Evolutionary conservation across 2,113 vertebrate genomes (phyloP).

Genomic region (Chrysochloris asiatica): DNA sequence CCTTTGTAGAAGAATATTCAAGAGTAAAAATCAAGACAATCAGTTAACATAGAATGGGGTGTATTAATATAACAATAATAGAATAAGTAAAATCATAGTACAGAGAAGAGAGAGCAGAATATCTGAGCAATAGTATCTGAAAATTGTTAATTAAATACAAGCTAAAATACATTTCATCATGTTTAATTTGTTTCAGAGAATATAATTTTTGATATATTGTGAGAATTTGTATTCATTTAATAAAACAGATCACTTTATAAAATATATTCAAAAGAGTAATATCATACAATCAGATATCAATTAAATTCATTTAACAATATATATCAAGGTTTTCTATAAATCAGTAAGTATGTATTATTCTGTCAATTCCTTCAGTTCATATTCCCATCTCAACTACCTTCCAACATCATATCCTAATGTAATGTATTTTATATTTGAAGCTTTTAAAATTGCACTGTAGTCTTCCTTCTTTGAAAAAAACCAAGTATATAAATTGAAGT

Average conservation of each 20-base stretch:
- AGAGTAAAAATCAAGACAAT: neutral
- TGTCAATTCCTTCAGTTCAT: neutral
- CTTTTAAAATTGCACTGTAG: neutral
- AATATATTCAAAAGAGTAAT: conserved; percentile 15
- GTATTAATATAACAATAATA: neutral
- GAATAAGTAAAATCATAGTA: neutral
- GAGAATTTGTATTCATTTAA: conserved; percentile 49
- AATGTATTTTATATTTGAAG: neutral
- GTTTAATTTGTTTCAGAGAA: conserved; percentile 21
- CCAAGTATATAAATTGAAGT: neutral
- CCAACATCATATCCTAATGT: neutral
- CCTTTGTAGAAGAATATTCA: conserved; percentile 19
- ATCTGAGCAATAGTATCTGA: neutral
- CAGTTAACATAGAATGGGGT: conserved; percentile 14
- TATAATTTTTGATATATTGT: neutral
- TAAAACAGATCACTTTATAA: conserved; percentile 25
- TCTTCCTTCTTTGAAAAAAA: neutral
- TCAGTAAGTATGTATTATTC: conserved; percentile 7
- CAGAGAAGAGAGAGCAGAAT: neutral
- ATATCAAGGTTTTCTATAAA: neutral
- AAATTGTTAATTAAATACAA: neutral
- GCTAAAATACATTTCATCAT: conserved; percentile 13
- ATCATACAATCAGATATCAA: conserved; percentile 5
- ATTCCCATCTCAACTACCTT: neutral
- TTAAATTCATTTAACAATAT: conserved; percentile 52